Evolutionary conservation across 2,888 invertebrate species (phyloP).

Genomic region (Lordiphosa andalusiaca): DNA sequence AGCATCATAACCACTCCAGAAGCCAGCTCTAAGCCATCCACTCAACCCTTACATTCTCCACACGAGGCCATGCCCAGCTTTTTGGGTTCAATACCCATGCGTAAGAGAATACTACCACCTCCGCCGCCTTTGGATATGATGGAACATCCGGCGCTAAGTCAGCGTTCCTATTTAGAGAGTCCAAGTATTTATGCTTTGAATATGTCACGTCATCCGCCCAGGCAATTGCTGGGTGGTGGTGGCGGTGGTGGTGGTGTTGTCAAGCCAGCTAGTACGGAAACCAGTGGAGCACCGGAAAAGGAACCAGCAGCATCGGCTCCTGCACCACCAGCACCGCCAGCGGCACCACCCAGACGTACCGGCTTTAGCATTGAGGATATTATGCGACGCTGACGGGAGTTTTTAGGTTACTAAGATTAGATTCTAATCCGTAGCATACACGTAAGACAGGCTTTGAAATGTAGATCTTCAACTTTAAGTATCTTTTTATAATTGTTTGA

Average conservation of each 20-base stretch:
- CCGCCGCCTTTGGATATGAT: constrained; percentile 64
- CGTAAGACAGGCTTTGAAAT: no score
- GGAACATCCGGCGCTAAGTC: constrained; percentile 49
- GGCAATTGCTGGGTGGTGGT: constrained; percentile 48
- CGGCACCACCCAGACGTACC: constrained; percentile 84
- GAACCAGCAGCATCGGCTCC: constrained; percentile 70
- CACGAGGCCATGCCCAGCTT: constrained; percentile 79
- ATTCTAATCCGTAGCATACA: no score
- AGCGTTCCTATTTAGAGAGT: constrained; percentile 52
- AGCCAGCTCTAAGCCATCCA: constrained; percentile 64
- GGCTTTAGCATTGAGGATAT: constrained; percentile 95
- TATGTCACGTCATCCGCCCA: constrained; percentile 77
- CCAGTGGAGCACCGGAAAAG: constrained; percentile 64
- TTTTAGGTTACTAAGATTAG: constrained; percentile 24
- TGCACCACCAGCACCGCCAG: constrained; percentile 66
- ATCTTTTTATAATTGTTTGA: no score
- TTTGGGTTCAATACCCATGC: constrained; percentile 79
- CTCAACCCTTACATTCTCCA: constrained; percentile 77
- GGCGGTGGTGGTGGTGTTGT: no score
- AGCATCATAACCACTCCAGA: constrained; percentile 60
- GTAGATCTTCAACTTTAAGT: no score
- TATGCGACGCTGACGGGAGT: constrained; percentile 87
- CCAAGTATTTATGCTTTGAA: constrained; percentile 70
- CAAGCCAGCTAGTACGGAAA: constrained; percentile 43
- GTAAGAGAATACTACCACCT: constrained; percentile 76